phyloP scores from a whole-genome alignment of 2,888 invertebrate species.

The Meliscaeva auricollis region DNA sequence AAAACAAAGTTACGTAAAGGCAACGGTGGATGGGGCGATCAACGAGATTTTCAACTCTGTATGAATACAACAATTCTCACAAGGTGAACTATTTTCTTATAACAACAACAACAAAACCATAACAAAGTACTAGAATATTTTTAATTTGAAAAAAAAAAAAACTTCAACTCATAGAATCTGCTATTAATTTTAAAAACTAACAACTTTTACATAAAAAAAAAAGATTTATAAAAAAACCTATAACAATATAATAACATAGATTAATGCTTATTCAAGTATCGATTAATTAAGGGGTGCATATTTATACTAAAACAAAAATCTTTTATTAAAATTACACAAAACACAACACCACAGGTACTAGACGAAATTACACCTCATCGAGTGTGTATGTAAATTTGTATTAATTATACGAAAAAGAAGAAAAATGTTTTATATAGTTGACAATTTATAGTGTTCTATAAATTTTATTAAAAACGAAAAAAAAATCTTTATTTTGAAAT shows the following conservation, averaged over 20 bases:
- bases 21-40: constrained; percentile 99
- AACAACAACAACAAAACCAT: neutral
- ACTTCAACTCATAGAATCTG: constrained; percentile 35
- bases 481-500: constrained; percentile 35
- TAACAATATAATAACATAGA: constrained; percentile 47
- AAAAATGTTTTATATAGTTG: constrained; percentile 25
- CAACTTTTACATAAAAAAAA: constrained; percentile 39
- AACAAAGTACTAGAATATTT: constrained; percentile 51
- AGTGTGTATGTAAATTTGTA: constrained; percentile 4
- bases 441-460: constrained; percentile 38
- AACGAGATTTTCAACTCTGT: constrained; percentile 92
- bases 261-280: constrained; percentile 58
- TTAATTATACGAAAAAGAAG: neutral
- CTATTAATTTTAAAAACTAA: constrained; percentile 46
- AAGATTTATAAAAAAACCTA: constrained; percentile 10
- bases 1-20: constrained; percentile 92
- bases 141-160: constrained; percentile 18
- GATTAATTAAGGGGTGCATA: constrained; percentile 54
- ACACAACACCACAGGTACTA: constrained; percentile 41
- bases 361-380: constrained; percentile 2
- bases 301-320: neutral
- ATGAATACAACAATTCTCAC: constrained; percentile 87
- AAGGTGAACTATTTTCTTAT: constrained; percentile 78
- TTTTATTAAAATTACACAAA: constrained; percentile 28
- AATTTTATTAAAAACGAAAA: constrained; percentile 23